Evolutionary conservation across 2,797 vertebrate species (phyloP), one percentile per base, ranked within the genome.

Genomic region (Psittacula echo): DNA sequence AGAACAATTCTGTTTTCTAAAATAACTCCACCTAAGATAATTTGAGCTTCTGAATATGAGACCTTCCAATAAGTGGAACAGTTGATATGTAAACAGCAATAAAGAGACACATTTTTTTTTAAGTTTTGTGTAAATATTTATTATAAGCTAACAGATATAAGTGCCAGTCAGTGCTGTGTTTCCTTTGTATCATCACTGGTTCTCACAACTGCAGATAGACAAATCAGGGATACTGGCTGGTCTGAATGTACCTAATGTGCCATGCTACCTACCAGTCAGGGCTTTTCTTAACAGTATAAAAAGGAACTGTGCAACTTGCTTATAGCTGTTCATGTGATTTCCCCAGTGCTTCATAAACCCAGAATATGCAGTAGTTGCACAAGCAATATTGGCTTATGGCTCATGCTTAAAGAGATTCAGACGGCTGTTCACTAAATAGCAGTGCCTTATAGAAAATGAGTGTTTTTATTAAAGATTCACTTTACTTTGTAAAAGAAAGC

Each of bases 91-190:
- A 70, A 85, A 77, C 26, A 85, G 6, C 91, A 93, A 90, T 93
- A 95, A 95, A 94, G 24, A 81, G 19, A 11, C 90, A 61, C 0
- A 3, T 92, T 88, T 83, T 93, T 95, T 95, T 26, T 80, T 91
- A 95, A 42, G 19, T 64, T 89, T 79, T 89, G 24, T 61, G 60
- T 92, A 44, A 70, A 7, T 76, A 53, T 78, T 90, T 84, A 58
- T 58, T 92, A 3, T 8, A n/a, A 14, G 12, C 71, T 77, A 67
- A 84, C 18, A 47, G 18, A 11, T 47, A 0, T 2, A 75, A 51
- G 23, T 65, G 39, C 27, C 60, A 70, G 76, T 44, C 23, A 42
- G 7, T 56, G 27, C 67, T 89, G 15, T 2, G 1, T 94, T 84
- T 73, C 34, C 17, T 30, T 75, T 75, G 24, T 45, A 53, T 88